Evolutionary conservation across 2,888 invertebrate genomes (phyloP).

Genomic region (Lagria hirta): DNA sequence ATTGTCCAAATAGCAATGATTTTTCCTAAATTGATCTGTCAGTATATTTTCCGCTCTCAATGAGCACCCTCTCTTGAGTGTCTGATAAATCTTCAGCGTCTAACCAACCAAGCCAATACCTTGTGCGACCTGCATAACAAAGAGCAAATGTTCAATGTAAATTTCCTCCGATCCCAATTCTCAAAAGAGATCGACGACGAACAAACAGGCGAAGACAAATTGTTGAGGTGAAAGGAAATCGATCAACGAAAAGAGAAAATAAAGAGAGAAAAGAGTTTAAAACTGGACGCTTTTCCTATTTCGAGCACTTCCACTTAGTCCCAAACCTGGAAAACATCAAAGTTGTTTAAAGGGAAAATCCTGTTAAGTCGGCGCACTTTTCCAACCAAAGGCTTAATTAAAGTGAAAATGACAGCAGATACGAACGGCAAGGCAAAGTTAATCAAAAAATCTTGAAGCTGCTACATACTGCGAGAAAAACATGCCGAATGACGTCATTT

Average conservation of each 20-base stretch:
- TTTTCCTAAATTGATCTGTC: neutral
- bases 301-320: constrained; percentile 17
- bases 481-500: too few relatives aligned
- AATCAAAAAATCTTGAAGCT: too few relatives aligned
- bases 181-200: constrained; percentile 10
- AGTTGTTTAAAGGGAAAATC: too few relatives aligned
- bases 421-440: too few relatives aligned
- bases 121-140: constrained; percentile 15
- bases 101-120: constrained; percentile 9
- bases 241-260: too few relatives aligned
- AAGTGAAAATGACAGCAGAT: too few relatives aligned
- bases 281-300: constrained; percentile 6
- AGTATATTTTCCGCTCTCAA: neutral
- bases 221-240: constrained; percentile 25
- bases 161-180: constrained; percentile 22
- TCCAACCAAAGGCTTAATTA: too few relatives aligned
- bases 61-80: constrained; percentile 5
- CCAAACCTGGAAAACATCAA: too few relatives aligned
- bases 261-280: constrained; percentile 12
- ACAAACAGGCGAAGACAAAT: constrained; percentile 22
- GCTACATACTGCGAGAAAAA: too few relatives aligned
- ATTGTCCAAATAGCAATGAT: too few relatives aligned
- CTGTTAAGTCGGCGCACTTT: too few relatives aligned
- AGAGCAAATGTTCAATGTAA: constrained; percentile 24
- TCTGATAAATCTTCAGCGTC: constrained; percentile 18